Evolutionary conservation across 92 coral and sea anemone species (phyloP).

Genomic region (Porites lobata): DNA sequence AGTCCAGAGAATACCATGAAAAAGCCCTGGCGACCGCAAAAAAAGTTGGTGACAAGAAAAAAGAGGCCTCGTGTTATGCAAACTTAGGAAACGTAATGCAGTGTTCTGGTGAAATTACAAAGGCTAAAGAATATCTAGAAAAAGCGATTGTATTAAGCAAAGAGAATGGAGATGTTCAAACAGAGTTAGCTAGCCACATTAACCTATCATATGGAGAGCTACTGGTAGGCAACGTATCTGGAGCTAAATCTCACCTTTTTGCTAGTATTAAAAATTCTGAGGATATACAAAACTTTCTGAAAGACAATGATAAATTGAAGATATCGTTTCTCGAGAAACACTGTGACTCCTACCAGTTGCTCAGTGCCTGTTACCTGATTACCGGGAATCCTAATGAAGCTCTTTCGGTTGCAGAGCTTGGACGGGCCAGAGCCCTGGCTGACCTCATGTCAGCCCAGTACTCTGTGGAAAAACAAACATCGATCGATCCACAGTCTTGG

Average conservation of each 20-base stretch:
- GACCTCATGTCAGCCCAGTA: background rate
- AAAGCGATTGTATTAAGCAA: background rate
- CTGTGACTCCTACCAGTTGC: background rate
- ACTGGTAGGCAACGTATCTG: background rate
- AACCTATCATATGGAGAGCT: background rate
- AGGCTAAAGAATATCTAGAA: background rate
- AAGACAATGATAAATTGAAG: background rate
- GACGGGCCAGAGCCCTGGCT: background rate
- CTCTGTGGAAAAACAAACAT: background rate
- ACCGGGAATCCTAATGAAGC: background rate
- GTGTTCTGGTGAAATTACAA: background rate
- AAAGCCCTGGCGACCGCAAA: background rate
- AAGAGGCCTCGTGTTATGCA: background rate
- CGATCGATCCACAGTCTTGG: background rate
- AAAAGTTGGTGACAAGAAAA: background rate
- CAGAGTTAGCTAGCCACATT: background rate
- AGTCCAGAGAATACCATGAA: background rate
- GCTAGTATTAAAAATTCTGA: background rate
- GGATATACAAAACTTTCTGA: background rate
- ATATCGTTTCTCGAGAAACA: background rate
- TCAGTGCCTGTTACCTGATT: background rate
- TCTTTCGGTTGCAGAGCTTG: constrained; percentile 3
- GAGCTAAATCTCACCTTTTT: background rate
- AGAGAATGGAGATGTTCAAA: background rate
- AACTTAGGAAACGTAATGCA: background rate